Base-by-base conservation (phyloP, 2,113 vertebrate species). In the Myotis brandtii region DNA sequence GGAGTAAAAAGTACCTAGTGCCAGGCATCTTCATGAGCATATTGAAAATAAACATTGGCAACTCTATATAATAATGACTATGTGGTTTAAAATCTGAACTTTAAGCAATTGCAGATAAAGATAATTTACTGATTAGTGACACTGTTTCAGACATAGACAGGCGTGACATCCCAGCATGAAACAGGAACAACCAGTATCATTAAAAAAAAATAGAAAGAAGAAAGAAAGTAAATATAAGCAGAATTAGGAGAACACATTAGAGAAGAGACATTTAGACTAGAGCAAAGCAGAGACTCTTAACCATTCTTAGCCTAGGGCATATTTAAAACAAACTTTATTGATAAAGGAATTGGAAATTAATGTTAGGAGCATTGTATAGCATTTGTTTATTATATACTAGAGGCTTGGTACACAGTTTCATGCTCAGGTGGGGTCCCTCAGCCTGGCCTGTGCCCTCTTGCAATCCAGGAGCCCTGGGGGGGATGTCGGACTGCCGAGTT, bases 71-170 rank as follows among this genome's bases (percentile, higher is more conserved):
- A 13, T 34, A 50, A 89, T 67, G 56, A 59, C 25, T 92, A 43
- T 69, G 12, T 76, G 67, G 34, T 64, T 86, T 69, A 62, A 95
- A 83, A 86, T 82, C 25, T 79, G 82, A 95, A 73, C 56, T 16
- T 67, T 32, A 34, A 92, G 48, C 89, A 89, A 52, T 32, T 82
- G 18, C 43, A 90, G 81, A 50, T 27, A 67, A 50, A 75, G n/a
- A 59, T 48, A 64, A 54, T 87, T 37, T 87, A 48, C 21, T 48
- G 18, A 62, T 73, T 81, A 79, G 56, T 9, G 67, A 14, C 9
- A 34, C 56, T 12, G 20, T 13, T 46, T n/a, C 34, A 79, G 43
- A 77, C 14, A 62, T 54, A 67, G 79, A 88, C 9, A 91, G 27
- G 59, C 1, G 2, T 59, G 73, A 67, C 5, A 43, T 86, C 25